Conservation (phyloP, 2,113 vertebrate species). For the Lepisosteus osseus region DNA sequence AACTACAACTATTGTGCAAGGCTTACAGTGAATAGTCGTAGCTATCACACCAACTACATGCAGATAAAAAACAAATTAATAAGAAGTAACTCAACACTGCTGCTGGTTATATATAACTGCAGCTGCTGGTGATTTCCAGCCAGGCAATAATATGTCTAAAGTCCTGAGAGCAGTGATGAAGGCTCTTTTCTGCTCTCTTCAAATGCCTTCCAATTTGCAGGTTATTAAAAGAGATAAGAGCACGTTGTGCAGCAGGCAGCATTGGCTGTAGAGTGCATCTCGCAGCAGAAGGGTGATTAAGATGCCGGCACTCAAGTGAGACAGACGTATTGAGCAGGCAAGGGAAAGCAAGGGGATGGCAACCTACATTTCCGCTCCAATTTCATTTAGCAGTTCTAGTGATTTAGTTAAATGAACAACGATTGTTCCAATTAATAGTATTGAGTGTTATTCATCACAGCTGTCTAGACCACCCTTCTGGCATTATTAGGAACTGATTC, state of each 20-base stretch:
- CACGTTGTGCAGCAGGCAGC: neutral
- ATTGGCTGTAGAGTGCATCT: neutral
- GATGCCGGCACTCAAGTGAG: slow-evolving; percentile 81
- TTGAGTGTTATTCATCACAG: slow-evolving; percentile 87
- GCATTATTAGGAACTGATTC: slow-evolving; percentile 33
- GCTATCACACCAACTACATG: too few relatives aligned
- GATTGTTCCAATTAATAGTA: slow-evolving; percentile 91
- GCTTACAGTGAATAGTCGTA: too few relatives aligned
- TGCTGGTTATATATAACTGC: neutral
- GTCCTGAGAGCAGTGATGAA: neutral
- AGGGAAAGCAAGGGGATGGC: slow-evolving; percentile 61
- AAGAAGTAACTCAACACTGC: slow-evolving; percentile 6
- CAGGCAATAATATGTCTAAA: neutral
- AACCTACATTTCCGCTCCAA: slow-evolving; percentile 78
- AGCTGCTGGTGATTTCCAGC: slow-evolving; percentile 7
- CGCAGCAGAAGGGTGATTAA: slow-evolving; percentile 69
- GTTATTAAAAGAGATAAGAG: slow-evolving; percentile 3
- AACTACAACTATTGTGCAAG: too few relatives aligned
- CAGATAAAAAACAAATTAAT: slow-evolving; percentile 1
- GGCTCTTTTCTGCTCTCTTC: neutral
- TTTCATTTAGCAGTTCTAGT: slow-evolving; percentile 79
- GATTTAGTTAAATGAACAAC: slow-evolving; percentile 87
- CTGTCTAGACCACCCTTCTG: slow-evolving; percentile 58
- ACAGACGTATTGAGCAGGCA: slow-evolving; percentile 76
- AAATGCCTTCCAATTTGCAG: neutral